Base-by-base conservation (phyloP, 2,113 vertebrate species). In the Falcunculus frontatus region DNA sequence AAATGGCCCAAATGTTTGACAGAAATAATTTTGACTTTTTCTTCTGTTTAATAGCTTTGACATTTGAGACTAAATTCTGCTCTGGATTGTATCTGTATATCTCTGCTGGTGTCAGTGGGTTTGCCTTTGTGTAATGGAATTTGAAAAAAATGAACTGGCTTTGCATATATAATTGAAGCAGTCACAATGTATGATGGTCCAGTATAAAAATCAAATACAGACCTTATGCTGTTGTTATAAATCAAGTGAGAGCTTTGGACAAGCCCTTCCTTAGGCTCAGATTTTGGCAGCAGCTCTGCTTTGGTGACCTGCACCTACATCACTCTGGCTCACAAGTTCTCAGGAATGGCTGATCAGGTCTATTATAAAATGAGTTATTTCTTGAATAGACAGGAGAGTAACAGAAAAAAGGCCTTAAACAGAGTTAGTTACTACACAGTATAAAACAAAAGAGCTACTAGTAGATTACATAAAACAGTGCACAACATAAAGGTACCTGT, bases 311-410 rank as follows among this genome's bases (percentile, higher is more conserved):
- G 30, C 42, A 49, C 60, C 52, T 41, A 57, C 41, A 35, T 41
- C 0, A 0, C 16, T 49, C 42, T 65, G 30, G 15, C 16, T 65
- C 0, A 0, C 4, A 29, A n/a, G 19, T n/a, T 41, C 29, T 64
- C 30, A 65, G 20, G 30, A 56, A 20, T 9, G 13, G 20, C 42
- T 2, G 25, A 13, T 41, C 16, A 49, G 20, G 7, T 16, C n/a
- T 47, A 7, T 23, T 30, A 57, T 19, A 74, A n/a, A 47, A 30
- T 41, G 13, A 25, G 4, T 16, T 56, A 16, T n/a, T 56, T 65
- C 20, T n/a, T 49, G 8, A 56, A 75, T 25, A n/a, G 23, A 74
- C 15, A 73, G 27, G 14, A 64, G 15, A 39, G 33, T 47, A 47
- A n/a, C 12, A 30, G 23, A 65, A 4, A 56, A 56, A 65, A 85